phyloP scores from a whole-genome alignment of 2,888 invertebrate genomes.

The Synergus laeviventris region DNA sequence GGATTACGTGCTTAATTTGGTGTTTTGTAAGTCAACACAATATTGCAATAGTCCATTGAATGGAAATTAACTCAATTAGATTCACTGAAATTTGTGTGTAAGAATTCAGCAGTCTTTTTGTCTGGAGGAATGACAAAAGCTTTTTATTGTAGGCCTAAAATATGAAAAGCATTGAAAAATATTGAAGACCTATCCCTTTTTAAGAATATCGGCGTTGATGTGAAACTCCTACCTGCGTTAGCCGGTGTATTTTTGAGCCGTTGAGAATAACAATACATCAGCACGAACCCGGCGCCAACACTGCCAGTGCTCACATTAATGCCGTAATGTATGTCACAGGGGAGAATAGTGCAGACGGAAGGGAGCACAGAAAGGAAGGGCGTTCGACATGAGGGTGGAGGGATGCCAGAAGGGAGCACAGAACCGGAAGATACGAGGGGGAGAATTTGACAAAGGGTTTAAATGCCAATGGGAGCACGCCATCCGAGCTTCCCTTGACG shows the following conservation, averaged over 20 bases:
- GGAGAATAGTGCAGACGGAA: conserved; percentile 46
- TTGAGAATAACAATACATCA: conserved; percentile 50
- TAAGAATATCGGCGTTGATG: background rate
- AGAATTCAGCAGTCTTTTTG: background rate
- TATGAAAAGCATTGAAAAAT: background rate
- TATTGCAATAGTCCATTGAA: background rate
- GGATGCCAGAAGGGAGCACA: conserved; percentile 13
- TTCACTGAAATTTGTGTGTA: background rate
- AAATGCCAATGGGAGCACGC: conserved; percentile 58
- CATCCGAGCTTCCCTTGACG: conserved; percentile 47
- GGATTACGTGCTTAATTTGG: background rate
- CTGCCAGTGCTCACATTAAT: conserved; percentile 46
- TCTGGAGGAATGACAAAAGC: background rate
- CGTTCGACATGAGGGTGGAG: conserved; percentile 47
- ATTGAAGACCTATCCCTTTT: conserved; percentile 9
- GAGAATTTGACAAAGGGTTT: conserved; percentile 63
- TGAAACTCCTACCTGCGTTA: conserved; percentile 27
- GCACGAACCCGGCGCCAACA: conserved; percentile 45
- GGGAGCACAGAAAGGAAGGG: conserved; percentile 45
- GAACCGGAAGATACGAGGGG: conserved; percentile 45
- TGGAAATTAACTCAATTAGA: background rate
- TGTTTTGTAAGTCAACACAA: background rate
- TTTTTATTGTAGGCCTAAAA: background rate
- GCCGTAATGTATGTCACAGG: conserved; percentile 53
- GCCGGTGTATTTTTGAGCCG: conserved; percentile 49